Percentiles rank a stretch among this genome's conserved stretches.
phyloP scores from a whole-genome alignment of 2,797 vertebrate species.

The Leptodactylus fallax region DNA sequence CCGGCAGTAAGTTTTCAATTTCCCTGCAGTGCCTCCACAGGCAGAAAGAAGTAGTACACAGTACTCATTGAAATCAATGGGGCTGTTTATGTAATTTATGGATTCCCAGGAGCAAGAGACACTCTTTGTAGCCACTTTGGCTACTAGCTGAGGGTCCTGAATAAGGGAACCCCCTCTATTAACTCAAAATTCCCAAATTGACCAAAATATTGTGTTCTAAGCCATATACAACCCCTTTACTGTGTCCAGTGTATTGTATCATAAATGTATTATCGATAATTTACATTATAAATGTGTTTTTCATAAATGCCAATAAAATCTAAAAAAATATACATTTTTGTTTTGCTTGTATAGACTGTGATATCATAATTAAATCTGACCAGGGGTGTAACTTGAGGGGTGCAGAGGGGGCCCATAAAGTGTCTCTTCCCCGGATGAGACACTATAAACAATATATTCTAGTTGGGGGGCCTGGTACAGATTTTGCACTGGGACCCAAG shows the following conservation, averaged over 20 bases:
- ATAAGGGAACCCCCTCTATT: neutral
- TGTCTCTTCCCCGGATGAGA: too few species aligned
- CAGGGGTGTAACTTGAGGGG: too few species aligned
- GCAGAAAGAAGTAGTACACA: neutral
- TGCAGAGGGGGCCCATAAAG: too few species aligned
- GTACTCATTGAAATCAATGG: neutral
- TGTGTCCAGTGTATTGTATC: neutral
- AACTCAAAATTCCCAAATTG: too few species aligned
- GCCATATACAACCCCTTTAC: neutral
- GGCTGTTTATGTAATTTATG: neutral
- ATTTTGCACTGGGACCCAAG: too few species aligned
- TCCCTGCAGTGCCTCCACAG: neutral
- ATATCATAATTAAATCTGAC: neutral
- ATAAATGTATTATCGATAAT: neutral
- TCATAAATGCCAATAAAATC: conserved; percentile 2
- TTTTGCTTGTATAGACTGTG: neutral
- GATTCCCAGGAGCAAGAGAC: neutral
- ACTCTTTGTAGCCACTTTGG: neutral
- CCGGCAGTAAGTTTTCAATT: neutral
- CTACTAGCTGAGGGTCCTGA: neutral
- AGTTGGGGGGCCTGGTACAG: too few species aligned
- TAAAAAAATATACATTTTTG: neutral
- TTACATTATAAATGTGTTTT: neutral
- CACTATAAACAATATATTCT: too few species aligned
- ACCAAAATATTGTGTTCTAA: too few species aligned